Percentiles rank a stretch among this genome's conserved stretches.
These are phyloP conservation scores for Seira ritae DNA, from an alignment of 2,888 invertebrate genomes.

Conservation along the genomic window DNA sequence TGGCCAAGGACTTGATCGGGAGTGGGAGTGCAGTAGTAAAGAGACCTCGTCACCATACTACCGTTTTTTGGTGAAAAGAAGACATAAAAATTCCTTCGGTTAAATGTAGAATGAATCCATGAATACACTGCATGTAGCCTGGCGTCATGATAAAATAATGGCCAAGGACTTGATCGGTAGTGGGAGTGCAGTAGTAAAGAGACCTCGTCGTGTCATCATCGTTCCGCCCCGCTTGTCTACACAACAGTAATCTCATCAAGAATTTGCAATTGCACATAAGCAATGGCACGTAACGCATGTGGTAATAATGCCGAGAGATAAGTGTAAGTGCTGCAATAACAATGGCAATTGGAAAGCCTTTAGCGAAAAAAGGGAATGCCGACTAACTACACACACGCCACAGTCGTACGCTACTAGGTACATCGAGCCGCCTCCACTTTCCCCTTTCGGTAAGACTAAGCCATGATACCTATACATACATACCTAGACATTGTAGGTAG, in stretches of 20 bases:
- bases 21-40: neutral
- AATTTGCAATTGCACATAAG: constrained; percentile 45
- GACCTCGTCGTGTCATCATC: neutral
- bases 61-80: neutral
- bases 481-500: neutral
- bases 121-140: neutral
- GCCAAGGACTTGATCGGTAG: constrained; percentile 1
- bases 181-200: neutral
- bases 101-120: neutral
- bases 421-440: neutral
- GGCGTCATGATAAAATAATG: constrained; percentile 6
- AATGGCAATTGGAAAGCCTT: constrained; percentile 50
- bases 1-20: neutral
- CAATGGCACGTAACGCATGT: constrained; percentile 62
- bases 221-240: constrained; percentile 15
- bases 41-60: neutral
- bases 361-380: neutral
- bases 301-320: constrained; percentile 57
- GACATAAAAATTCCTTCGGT: neutral
- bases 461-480: too few species aligned
- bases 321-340: constrained; percentile 65
- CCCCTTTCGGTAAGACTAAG: neutral
- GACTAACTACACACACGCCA: too few species aligned
- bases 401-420: neutral
- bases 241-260: constrained; percentile 44